These are phyloP conservation scores for Schizothorax lantsangensis DNA, from an alignment of 2,797 vertebrate species.

Conservation along the genomic window DNA sequence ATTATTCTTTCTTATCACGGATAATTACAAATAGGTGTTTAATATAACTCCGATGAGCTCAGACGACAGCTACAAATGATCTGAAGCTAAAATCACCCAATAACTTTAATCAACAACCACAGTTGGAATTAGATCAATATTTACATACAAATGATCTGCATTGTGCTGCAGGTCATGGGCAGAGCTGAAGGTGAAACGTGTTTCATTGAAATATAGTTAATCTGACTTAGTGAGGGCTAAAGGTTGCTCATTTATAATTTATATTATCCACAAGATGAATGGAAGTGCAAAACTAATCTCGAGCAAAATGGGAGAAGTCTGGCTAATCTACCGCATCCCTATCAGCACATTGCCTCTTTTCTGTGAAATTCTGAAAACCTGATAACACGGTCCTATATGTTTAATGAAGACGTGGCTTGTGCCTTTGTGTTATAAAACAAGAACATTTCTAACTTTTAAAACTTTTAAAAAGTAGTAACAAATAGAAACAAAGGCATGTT, in stretches of 20 bases:
- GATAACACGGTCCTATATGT: slow-evolving; percentile 41
- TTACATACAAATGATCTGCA: slow-evolving; percentile 67
- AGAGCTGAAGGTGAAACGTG: slow-evolving; percentile 63
- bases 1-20: not conserved
- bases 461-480: not conserved
- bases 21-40: slow-evolving; percentile 18
- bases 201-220: slow-evolving; percentile 61
- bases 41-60: not conserved
- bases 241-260: slow-evolving; percentile 61
- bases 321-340: slow-evolving; percentile 52
- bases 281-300: slow-evolving; percentile 67
- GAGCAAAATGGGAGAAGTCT: slow-evolving; percentile 59
- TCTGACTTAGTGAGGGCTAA: slow-evolving; percentile 63
- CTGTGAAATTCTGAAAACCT: slow-evolving; percentile 49
- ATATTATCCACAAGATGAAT: slow-evolving; percentile 68
- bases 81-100: slow-evolving; percentile 33
- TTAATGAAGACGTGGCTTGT: not conserved
- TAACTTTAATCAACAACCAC: slow-evolving; percentile 61
- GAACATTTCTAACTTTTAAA: not conserved
- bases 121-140: slow-evolving; percentile 43
- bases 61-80: not conserved
- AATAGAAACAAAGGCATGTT: not conserved
- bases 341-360: not conserved
- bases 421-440: not conserved
- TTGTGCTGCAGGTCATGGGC: slow-evolving; percentile 43